Evolutionary conservation across 2,888 invertebrate genomes (phyloP).

Genomic region (Malthinus seriepunctatus): DNA sequence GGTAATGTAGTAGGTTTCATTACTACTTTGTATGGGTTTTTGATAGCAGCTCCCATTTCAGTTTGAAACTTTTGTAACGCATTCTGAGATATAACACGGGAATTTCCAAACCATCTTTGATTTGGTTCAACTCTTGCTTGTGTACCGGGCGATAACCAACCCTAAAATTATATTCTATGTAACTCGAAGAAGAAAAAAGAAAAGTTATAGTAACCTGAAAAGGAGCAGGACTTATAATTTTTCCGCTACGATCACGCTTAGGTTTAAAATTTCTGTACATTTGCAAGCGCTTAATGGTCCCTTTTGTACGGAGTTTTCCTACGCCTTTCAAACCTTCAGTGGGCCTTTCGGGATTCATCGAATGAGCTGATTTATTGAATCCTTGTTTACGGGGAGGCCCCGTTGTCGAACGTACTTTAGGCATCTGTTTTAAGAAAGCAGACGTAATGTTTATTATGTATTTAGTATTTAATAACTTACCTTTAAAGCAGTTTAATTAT

Average conservation of each 20-base stretch:
- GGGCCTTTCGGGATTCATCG: conserved; percentile 92
- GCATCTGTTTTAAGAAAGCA: conserved; percentile 58
- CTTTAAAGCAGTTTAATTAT: too few species aligned
- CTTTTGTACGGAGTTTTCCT: conserved; percentile 82
- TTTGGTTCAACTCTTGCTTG: conserved; percentile 96
- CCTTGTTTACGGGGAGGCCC: conserved; percentile 83
- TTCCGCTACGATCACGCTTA: conserved; percentile 84
- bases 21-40: conserved; percentile 96
- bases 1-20: conserved; percentile 97
- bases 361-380: conserved; percentile 85
- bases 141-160: conserved; percentile 83
- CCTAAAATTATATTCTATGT: conserved; percentile 49
- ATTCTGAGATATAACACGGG: conserved; percentile 92
- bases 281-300: conserved; percentile 93
- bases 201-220: conserved; percentile 67
- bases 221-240: conserved; percentile 93
- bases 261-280: conserved; percentile 99
- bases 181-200: neutral
- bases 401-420: conserved; percentile 71
- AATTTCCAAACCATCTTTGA: conserved; percentile 99
- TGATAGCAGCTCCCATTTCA: conserved; percentile 91
- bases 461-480: too few species aligned
- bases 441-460: too few species aligned
- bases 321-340: conserved; percentile 81
- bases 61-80: conserved; percentile 89